Conservation (phyloP, 2,888 invertebrate genomes). For the Charanyca ferruginea region DNA sequence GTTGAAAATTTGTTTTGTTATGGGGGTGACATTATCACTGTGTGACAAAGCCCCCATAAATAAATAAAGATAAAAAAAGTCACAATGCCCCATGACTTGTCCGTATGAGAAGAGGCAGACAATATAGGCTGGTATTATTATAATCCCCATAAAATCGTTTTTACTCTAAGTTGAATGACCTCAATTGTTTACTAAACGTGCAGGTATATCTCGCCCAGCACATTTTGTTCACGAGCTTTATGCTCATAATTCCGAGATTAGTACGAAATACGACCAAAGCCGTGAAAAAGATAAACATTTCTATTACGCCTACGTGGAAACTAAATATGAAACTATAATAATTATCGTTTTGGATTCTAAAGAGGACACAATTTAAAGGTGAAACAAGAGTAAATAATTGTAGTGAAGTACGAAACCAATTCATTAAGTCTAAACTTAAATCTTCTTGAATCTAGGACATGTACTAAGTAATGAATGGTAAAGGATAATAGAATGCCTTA, state of each 20-base stretch:
- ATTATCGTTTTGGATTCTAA: neutral
- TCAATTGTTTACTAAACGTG: constrained; percentile 1
- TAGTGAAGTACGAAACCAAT: neutral
- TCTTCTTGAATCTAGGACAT: no score
- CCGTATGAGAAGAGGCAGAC: no score
- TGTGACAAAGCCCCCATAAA: no score
- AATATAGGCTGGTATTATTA: no score
- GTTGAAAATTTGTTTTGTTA: no score
- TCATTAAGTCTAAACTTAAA: no score
- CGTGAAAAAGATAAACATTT: constrained; percentile 1
- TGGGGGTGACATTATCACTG: no score
- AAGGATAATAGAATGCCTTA: no score
- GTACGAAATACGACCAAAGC: constrained; percentile 29
- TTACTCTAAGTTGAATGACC: neutral
- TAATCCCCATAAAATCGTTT: neutral
- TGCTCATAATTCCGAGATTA: constrained; percentile 26
- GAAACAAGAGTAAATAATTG: neutral
- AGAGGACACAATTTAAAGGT: neutral
- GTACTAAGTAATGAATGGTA: no score
- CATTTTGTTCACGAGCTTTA: constrained; percentile 18
- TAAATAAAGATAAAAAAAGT: no score
- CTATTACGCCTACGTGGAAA: neutral
- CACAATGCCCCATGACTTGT: no score
- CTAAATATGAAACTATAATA: constrained; percentile 16
- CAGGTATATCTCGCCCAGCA: neutral